These are phyloP conservation scores for Zeugodacus cucurbitae DNA, from an alignment of 1,140 invertebrate species.

Conservation along the genomic window DNA sequence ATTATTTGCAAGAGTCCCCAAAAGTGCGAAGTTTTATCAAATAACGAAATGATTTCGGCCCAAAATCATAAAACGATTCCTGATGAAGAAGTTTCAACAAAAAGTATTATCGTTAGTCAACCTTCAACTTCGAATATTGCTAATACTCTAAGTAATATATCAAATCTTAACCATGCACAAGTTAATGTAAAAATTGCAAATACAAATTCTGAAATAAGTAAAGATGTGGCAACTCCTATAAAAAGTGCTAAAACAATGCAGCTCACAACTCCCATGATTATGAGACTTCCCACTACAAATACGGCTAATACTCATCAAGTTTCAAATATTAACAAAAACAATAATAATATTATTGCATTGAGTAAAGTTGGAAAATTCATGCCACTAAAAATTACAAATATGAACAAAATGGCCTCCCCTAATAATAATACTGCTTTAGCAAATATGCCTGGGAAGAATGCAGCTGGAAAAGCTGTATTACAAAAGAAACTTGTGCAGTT, in stretches of 20 bases:
- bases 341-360: background rate
- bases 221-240: background rate
- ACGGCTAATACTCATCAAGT: background rate
- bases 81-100: background rate
- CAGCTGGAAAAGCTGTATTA: background rate
- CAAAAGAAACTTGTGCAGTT: conserved; percentile 46
- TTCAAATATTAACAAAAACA: background rate
- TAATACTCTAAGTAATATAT: background rate
- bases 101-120: background rate
- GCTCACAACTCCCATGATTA: background rate
- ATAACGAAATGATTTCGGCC: background rate
- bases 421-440: background rate
- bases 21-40: background rate
- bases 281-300: background rate
- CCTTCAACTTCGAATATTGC: background rate
- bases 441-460: background rate
- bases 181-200: background rate
- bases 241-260: background rate
- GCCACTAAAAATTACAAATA: background rate
- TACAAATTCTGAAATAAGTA: background rate
- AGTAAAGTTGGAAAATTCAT: background rate
- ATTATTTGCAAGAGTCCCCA: background rate
- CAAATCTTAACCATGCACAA: background rate
- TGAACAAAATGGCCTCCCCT: background rate
- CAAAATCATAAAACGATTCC: background rate